phyloP scores from a whole-genome alignment of 1,140 invertebrate species.

The Galendromus occidentalis region DNA sequence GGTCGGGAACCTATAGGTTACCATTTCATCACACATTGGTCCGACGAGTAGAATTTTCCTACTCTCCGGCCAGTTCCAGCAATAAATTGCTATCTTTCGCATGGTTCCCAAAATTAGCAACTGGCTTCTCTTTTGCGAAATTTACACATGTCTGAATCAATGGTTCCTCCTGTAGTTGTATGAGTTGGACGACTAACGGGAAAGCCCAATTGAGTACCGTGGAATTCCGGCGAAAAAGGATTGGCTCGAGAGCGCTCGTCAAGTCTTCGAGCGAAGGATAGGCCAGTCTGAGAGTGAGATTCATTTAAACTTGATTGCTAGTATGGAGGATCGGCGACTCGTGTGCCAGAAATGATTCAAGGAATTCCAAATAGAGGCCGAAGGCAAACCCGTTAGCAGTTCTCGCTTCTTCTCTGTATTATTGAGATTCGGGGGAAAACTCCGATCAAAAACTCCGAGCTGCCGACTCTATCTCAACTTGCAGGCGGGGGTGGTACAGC shows the following conservation, averaged over 20 bases:
- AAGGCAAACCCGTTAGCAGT: constrained; percentile 23
- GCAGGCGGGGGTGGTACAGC: neutral
- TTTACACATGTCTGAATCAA: too few relatives aligned
- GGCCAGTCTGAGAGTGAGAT: constrained; percentile 94
- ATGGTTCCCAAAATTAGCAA: too few relatives aligned
- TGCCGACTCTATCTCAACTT: too few relatives aligned
- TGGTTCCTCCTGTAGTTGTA: constrained; percentile 44
- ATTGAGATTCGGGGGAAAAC: too few relatives aligned
- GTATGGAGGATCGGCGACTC: constrained; percentile 73
- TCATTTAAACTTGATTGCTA: constrained; percentile 94
- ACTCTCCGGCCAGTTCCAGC: too few relatives aligned
- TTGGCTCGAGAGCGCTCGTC: constrained; percentile 74
- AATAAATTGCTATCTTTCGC: too few relatives aligned
- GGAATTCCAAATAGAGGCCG: neutral
- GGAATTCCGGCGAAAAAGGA: constrained; percentile 48
- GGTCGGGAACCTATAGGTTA: too few relatives aligned
- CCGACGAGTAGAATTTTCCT: too few relatives aligned
- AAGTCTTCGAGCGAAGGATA: constrained; percentile 81
- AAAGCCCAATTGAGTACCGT: constrained; percentile 78
- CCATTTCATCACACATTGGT: too few relatives aligned
- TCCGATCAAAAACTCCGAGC: too few relatives aligned
- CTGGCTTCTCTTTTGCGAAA: too few relatives aligned
- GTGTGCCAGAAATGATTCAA: constrained; percentile 58
- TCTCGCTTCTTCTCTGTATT: too few relatives aligned
- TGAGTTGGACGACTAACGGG: constrained; percentile 85